Evolutionary conservation across 2,888 invertebrate species (phyloP).

Genomic region (Acholoe squamosa): DNA sequence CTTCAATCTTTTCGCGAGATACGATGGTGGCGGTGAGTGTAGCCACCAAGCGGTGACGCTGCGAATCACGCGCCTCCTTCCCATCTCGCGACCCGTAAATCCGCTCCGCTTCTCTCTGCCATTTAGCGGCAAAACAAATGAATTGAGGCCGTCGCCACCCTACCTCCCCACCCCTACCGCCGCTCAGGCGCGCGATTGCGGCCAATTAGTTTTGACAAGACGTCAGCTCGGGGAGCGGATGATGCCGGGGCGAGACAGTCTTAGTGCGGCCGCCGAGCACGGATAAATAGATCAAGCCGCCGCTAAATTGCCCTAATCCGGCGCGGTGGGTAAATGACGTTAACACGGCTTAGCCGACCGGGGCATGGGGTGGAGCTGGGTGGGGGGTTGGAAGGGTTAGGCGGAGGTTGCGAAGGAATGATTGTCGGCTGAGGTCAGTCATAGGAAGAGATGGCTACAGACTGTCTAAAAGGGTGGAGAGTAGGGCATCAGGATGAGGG

Average conservation of each 20-base stretch:
- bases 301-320: conserved; percentile 58
- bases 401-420: neutral
- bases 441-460: neutral
- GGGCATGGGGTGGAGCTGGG: neutral
- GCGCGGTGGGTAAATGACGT: conserved; percentile 25
- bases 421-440: neutral
- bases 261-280: neutral
- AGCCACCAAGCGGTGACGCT: neutral
- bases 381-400: neutral
- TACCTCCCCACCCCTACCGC: neutral
- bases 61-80: neutral
- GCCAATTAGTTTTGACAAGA: conserved; percentile 61
- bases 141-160: conserved; percentile 37
- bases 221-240: neutral
- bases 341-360: conserved; percentile 48
- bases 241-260: neutral
- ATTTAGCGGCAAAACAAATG: conserved; percentile 62
- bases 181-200: neutral
- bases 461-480: neutral
- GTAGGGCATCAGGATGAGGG: neutral
- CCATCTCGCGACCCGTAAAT: neutral
- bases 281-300: conserved; percentile 24
- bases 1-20: conserved; percentile 30
- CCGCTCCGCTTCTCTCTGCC: neutral
- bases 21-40: neutral